Evolutionary conservation across 2,113 vertebrate species (phyloP), one percentile per base, ranked within the genome.

Genomic region (Lethenteron camtschaticum): DNA sequence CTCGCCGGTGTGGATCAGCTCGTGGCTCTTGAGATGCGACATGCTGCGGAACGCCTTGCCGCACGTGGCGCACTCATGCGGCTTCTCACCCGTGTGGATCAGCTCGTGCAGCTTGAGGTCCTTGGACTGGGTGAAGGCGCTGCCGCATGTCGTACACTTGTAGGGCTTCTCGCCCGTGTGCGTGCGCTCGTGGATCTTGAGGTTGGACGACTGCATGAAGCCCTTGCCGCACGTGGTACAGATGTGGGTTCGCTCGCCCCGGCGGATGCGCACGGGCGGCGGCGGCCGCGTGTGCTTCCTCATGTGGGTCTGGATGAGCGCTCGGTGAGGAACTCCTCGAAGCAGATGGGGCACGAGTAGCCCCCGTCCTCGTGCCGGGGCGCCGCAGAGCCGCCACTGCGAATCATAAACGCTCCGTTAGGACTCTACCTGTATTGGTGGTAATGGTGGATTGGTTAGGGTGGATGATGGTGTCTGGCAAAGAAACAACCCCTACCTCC

Each of bases 241-340:
- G 24, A 66, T 66, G 8, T 66, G 63, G n/a, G 63, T n/a, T 24
- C 24, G n/a, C 63, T 66, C 63, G 24, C n/a, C 63, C 10, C 41
- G 41, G 2, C 24, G 63, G n/a, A 24, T n/a, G n/a, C 24, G n/a
- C 9, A 16, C 63, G 24, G 24, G n/a, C 10, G 63, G 63, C n/a
- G 63, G 63, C 63, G n/a, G n/a, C 63, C 24, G n/a, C n/a, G n/a
- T 66, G 63, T 66, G 63, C n/a, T 16, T 66, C 63, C 63, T 66
- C 63, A 66, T 66, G 63, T 66, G 63, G 41, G 41, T 41, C 41
- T 41, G 41, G 41, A 41, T 41, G 41, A 41, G 41, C 41, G 41
- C 41, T 41, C 41, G 41, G 41, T 41, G 41, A 41, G 41, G 41
- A 41, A 41, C 41, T 41, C 41, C 41, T 41, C 41, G 41, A 41